These are phyloP conservation scores for pig (Sus scrofa) DNA, from an alignment of 2,113 vertebrate genomes.

Conservation along the genomic window T2T-Sscrofa CM000824.6:147407501-147408000, in stretches of 20 bases:
- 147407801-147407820: slow-evolving; percentile 47
- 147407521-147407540: background rate
- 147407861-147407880: background rate
- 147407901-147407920: background rate
- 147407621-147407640: background rate
- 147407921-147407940: too few species aligned
- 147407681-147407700: background rate
- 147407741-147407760: background rate
- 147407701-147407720: background rate
- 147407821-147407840: slow-evolving; percentile 18
- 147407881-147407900: background rate
- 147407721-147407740: background rate
- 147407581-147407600: background rate
- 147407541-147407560: background rate
- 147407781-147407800: slow-evolving; percentile 11
- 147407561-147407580: background rate
- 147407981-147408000: background rate
- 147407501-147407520: background rate
- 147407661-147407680: background rate
- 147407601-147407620: background rate
- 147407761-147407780: background rate
- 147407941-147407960: too few species aligned
- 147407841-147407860: background rate
- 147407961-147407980: too few species aligned
- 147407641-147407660: background rate